Conservation (phyloP, 2,888 invertebrate species). For the Thera obeliscata region DNA sequence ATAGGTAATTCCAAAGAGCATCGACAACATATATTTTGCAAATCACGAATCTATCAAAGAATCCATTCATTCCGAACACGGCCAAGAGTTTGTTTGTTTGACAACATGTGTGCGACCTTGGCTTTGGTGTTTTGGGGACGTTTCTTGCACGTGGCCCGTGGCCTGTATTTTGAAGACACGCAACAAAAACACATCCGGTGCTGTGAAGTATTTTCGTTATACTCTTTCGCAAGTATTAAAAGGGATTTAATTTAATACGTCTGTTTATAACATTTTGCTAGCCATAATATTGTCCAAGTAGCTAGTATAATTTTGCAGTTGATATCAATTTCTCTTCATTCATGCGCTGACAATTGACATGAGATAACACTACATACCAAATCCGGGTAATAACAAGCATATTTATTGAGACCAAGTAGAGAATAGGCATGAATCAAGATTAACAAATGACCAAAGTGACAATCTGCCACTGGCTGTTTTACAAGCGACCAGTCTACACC, state of each 20-base stretch:
- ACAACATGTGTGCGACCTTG: constrained; percentile 66
- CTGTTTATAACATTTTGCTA: constrained; percentile 10
- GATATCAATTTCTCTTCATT: constrained; percentile 33
- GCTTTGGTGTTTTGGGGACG: constrained; percentile 53
- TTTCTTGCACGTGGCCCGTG: constrained; percentile 64
- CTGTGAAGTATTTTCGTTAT: constrained; percentile 30
- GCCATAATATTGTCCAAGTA: constrained; percentile 15
- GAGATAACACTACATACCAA: constrained; percentile 37
- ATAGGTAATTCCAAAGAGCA: constrained; percentile 21
- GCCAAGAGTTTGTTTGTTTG: constrained; percentile 52
- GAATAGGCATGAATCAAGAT: not conserved
- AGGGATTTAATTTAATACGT: constrained; percentile 15
- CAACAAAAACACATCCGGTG: constrained; percentile 57
- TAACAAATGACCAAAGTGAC: not conserved
- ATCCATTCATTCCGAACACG: constrained; percentile 42
- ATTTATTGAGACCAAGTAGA: constrained; percentile 8
- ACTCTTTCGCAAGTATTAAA: constrained; percentile 15
- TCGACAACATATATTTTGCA: constrained; percentile 30
- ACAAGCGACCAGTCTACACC: not conserved
- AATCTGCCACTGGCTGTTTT: not conserved
- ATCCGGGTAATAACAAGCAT: constrained; percentile 38
- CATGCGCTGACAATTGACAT: constrained; percentile 34
- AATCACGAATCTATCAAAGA: constrained; percentile 42
- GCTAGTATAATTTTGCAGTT: constrained; percentile 27
- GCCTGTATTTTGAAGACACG: constrained; percentile 48